Conservation (phyloP, 2,113 vertebrate species). For the Coracopsis vasa region DNA sequence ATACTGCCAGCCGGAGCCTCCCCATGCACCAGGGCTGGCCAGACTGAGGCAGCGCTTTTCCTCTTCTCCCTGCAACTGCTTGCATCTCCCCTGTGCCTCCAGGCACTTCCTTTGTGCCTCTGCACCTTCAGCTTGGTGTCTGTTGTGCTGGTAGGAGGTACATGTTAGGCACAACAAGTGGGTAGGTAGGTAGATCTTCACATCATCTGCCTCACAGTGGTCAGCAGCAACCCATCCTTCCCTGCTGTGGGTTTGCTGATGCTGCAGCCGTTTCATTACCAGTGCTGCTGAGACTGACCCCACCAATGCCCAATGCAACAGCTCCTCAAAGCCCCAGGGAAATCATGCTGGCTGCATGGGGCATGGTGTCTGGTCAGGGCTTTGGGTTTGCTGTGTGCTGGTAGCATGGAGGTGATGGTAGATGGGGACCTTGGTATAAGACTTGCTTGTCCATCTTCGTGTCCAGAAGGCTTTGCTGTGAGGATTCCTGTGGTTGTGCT, state of each 20-base stretch:
- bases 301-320: neutral
- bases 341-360: neutral
- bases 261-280: neutral
- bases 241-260: fast-evolving
- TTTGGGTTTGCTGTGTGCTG: neutral
- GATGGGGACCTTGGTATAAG: neutral
- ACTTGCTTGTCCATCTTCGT: neutral
- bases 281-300: neutral
- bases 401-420: neutral
- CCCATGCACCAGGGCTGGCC: fast-evolving
- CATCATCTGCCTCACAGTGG: neutral
- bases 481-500: neutral
- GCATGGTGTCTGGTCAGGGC: neutral
- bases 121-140: neutral
- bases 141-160: neutral
- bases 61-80: neutral
- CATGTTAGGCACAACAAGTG: fast-evolving
- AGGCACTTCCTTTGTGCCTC: neutral
- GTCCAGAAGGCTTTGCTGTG: neutral
- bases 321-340: neutral
- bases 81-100: fast-evolving
- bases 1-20: neutral
- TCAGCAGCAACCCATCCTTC: neutral
- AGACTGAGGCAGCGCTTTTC: neutral
- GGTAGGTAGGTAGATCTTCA: neutral